These are phyloP conservation scores for Paedocypris micromegethes DNA, from an alignment of 2,797 vertebrate genomes.

Conservation along the genomic window DNA sequence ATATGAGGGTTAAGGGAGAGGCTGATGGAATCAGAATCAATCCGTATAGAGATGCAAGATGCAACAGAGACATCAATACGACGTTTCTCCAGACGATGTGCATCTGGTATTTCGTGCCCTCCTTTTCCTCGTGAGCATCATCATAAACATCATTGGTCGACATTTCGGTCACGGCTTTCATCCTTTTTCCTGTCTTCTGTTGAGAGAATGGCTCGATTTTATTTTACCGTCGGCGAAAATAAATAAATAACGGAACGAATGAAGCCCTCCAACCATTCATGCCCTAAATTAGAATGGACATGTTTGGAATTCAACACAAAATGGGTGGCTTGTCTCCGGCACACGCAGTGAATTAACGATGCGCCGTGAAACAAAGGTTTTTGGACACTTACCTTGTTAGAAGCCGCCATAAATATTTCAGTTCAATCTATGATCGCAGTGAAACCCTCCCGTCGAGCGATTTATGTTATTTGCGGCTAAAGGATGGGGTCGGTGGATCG, in stretches of 20 bases:
- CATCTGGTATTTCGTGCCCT: conserved; percentile 68
- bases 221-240: conserved; percentile 22
- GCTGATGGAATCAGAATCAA: conserved; percentile 67
- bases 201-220: conserved; percentile 54
- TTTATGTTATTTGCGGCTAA: conserved; percentile 34
- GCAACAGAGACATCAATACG: conserved; percentile 80
- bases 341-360: neutral
- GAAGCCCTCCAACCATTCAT: neutral
- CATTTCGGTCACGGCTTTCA: conserved; percentile 42
- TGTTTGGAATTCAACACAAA: neutral
- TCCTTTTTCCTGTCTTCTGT: conserved; percentile 50
- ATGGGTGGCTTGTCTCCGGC: conserved; percentile 7
- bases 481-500: conserved; percentile 60
- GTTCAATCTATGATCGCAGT: conserved; percentile 6
- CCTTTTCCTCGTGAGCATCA: conserved; percentile 76
- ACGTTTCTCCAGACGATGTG: conserved; percentile 92
- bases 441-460: conserved; percentile 17
- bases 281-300: neutral
- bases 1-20: conserved; percentile 68
- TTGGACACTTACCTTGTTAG: conserved; percentile 31
- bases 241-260: neutral
- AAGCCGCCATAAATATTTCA: conserved; percentile 7
- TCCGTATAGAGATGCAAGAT: conserved; percentile 71
- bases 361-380: neutral
- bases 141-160: conserved; percentile 78